phyloP scores from a whole-genome alignment of 2,888 invertebrate genomes.

The Tenthredo distinguenda region DNA sequence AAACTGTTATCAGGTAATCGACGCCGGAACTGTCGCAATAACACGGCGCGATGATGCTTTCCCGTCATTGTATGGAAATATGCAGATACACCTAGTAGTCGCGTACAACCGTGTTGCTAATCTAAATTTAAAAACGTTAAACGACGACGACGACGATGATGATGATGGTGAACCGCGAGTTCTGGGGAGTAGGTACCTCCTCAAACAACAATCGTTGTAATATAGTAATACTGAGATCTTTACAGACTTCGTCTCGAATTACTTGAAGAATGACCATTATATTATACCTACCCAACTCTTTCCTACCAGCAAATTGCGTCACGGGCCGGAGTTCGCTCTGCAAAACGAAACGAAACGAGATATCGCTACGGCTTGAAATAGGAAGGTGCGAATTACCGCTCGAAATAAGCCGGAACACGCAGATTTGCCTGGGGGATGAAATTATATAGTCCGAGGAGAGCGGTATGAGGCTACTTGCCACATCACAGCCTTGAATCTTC shows the following conservation, averaged over 20 bases:
- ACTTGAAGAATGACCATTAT: not conserved
- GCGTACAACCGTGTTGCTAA: not conserved
- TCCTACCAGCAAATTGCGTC: not conserved
- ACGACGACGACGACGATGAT: not conserved
- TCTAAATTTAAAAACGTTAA: not conserved
- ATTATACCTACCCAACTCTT: not conserved
- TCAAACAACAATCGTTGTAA: conserved; percentile 13
- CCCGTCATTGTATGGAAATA: conserved; percentile 74
- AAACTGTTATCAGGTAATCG: conserved; percentile 67
- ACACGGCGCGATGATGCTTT: conserved; percentile 63
- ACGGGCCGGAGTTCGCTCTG: not conserved
- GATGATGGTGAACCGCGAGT: not conserved
- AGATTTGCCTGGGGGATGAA: conserved; percentile 38
- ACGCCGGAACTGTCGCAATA: conserved; percentile 75
- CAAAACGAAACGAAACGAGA: conserved; percentile 34
- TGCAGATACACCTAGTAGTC: not conserved
- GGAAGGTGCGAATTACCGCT: conserved; percentile 45
- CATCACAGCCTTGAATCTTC: not conserved
- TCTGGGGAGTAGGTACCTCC: not conserved
- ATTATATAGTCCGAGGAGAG: conserved; percentile 21
- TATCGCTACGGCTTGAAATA: conserved; percentile 25
- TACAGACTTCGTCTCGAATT: conserved; percentile 8
- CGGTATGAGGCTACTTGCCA: conserved; percentile 1
- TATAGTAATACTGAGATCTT: not conserved
- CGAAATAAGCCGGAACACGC: conserved; percentile 48